Evolutionary conservation across 1,140 invertebrate genomes (phyloP), one percentile per base, ranked within the genome.

Genomic region (Penaeus japonicus): DNA sequence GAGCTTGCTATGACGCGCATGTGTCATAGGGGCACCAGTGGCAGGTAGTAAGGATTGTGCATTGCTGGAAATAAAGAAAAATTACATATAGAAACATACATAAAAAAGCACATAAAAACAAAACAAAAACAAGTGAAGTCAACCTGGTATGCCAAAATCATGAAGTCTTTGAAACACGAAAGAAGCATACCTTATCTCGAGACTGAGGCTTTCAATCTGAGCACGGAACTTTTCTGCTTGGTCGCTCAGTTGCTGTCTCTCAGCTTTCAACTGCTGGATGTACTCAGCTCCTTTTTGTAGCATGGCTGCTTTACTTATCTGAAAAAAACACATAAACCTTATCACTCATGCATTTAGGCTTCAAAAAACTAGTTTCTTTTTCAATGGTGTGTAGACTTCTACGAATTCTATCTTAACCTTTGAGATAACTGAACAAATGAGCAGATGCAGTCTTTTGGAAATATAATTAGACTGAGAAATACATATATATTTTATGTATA

Each of bases 231-330:
- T 91, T 47, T 93, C 93, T 55, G 92, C 92, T 90, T 94, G 93
- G 77, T 93, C 92, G 84, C 97, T 96, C 83, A 99, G 95, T 91
- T 97, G 95, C 91, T 95, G 95, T 90, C 98, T 94, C 92, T 99
- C 98, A 24, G 94, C 92, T 91, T 97, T 96, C 89, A 99, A 93
- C 91, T 98, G 96, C 90, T 96, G 95, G 90, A 99, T 98, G 92
- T 99, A 98, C 91, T 99, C 98, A 7, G 97, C 98, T 90, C 97
- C 97, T 93, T 99, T 99, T 91, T 99, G 97, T 65, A 99, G 93
- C 97, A 99, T 98, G 0, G 97, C 97, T 32, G 98, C 98, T 94
- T 99, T 99, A 93, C 93, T 93, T 92, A 97, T 89, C 90, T 90
- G 82, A 18, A 54, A 47, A 39, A 78, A 18, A 62, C n/a, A 1